phyloP scores from a whole-genome alignment of 2,797 vertebrate species.

The Cryptoblepharus egeriae region DNA sequence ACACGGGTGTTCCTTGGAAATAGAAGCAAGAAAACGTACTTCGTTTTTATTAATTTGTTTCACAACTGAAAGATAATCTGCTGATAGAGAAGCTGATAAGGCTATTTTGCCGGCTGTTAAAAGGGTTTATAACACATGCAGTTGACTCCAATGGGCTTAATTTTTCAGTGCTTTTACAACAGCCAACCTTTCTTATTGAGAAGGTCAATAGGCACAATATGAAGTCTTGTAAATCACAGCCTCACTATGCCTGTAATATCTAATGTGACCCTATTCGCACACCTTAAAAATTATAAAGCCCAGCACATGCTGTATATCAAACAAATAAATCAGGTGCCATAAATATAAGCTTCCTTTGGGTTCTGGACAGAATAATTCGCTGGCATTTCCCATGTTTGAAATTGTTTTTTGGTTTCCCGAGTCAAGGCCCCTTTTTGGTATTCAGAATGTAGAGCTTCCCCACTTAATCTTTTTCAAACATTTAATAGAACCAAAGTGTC shows the following conservation, averaged over 20 bases:
- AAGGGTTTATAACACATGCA: conserved; percentile 79
- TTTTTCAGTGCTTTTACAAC: conserved; percentile 73
- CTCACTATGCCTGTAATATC: conserved; percentile 74
- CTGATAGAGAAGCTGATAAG: conserved; percentile 70
- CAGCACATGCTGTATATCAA: conserved; percentile 74
- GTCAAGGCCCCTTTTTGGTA: conserved; percentile 55
- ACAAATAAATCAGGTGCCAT: conserved; percentile 77
- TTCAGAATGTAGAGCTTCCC: conserved; percentile 52
- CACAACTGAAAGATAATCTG: conserved; percentile 69
- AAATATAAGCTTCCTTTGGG: conserved; percentile 72
- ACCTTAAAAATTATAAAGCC: conserved; percentile 79
- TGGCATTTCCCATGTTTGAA: conserved; percentile 68
- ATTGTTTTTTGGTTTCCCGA: conserved; percentile 63
- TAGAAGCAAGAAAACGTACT: conserved; percentile 65
- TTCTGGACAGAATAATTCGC: conserved; percentile 68
- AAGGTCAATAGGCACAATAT: conserved; percentile 80
- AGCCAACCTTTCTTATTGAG: conserved; percentile 78
- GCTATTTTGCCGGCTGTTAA: conserved; percentile 73
- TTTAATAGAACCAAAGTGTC: conserved; percentile 53
- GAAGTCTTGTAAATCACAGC: conserved; percentile 80
- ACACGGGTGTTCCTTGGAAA: too few species aligned
- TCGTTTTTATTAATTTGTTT: conserved; percentile 67
- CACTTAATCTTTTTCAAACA: conserved; percentile 62
- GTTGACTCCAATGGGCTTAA: conserved; percentile 76
- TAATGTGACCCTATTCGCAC: conserved; percentile 73